These are phyloP conservation scores for Amblyopsis rosae DNA, from an alignment of 2,113 vertebrate genomes.

Conservation along the genomic window DNA sequence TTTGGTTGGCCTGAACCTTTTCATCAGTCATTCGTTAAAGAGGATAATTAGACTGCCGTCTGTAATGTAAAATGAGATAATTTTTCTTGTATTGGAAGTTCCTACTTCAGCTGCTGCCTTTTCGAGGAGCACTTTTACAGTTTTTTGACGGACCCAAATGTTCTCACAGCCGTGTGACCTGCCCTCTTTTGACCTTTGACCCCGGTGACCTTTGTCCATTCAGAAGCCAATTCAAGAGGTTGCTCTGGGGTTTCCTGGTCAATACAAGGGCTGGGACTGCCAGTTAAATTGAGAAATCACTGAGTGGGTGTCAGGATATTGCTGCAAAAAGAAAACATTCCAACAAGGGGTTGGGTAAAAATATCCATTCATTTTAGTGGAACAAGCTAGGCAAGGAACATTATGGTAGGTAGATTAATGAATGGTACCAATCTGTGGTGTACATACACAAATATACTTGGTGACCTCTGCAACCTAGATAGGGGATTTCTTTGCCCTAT, in stretches of 20 bases:
- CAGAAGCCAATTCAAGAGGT: slow-evolving; percentile 37
- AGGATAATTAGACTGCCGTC: too few relatives aligned
- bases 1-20: too few relatives aligned
- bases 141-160: too few relatives aligned
- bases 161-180: slow-evolving; percentile 3
- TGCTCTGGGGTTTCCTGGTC: background rate
- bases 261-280: slow-evolving; percentile 11
- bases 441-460: too few relatives aligned
- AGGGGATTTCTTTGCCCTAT: slow-evolving; percentile 5
- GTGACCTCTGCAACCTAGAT: background rate
- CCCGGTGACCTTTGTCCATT: slow-evolving; percentile 18
- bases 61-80: too few relatives aligned
- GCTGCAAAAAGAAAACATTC: background rate
- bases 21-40: too few relatives aligned
- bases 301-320: slow-evolving; percentile 52
- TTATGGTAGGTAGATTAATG: slow-evolving; percentile 11
- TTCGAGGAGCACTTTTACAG: too few relatives aligned
- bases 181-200: slow-evolving; percentile 21
- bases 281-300: slow-evolving; percentile 23
- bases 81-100: too few relatives aligned
- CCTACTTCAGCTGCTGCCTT: too few relatives aligned
- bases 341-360: slow-evolving; percentile 37
- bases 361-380: slow-evolving; percentile 64
- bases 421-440: slow-evolving; percentile 7
- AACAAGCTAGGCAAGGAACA: slow-evolving; percentile 7